These are phyloP conservation scores for Nomada ferruginata DNA, from an alignment of 2,888 invertebrate genomes.

Conservation along the genomic window DNA sequence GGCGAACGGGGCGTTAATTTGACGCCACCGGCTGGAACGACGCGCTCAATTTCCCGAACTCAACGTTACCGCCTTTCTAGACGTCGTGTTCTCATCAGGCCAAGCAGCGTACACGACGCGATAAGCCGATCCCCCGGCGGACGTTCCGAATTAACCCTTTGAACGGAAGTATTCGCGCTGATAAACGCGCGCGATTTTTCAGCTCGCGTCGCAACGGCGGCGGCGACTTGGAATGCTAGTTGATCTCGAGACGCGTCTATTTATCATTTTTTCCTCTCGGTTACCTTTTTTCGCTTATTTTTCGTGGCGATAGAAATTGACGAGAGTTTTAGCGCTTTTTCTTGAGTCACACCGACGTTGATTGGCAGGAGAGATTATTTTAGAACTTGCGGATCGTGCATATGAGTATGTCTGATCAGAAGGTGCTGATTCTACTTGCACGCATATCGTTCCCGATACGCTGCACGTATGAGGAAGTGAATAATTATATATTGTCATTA, in stretches of 20 bases:
- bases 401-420: neutral
- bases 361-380: too few species aligned
- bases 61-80: conserved; percentile 70
- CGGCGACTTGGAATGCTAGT: neutral
- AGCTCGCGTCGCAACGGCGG: neutral
- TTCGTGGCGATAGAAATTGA: neutral
- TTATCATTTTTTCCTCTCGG: neutral
- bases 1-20: conserved; percentile 78
- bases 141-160: conserved; percentile 55
- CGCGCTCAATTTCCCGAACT: conserved; percentile 79
- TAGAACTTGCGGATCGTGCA: neutral
- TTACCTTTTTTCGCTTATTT: neutral
- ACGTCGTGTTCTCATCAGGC: conserved; percentile 35
- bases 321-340: neutral
- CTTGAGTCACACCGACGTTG: neutral
- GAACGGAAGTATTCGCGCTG: conserved; percentile 32
- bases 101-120: conserved; percentile 12
- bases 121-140: conserved; percentile 33
- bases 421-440: neutral
- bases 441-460: neutral
- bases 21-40: conserved; percentile 78
- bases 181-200: conserved; percentile 54
- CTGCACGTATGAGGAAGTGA: too few species aligned
- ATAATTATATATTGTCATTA: too few species aligned
- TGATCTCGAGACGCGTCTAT: neutral